Conservation (phyloP, 2,113 vertebrate species). For the Andinoacara biseriatus region DNA sequence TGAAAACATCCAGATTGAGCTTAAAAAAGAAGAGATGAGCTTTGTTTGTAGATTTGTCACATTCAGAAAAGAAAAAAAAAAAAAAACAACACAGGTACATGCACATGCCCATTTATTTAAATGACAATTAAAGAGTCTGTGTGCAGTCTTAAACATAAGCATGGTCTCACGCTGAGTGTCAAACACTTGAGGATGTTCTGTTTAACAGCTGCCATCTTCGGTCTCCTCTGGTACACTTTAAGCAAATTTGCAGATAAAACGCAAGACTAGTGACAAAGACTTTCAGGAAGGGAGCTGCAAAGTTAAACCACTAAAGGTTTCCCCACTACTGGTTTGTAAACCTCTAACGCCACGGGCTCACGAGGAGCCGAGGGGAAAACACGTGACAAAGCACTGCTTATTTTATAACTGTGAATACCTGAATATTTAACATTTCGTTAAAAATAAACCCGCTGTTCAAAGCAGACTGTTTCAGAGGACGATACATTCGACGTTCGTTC, state of each 20-base stretch:
- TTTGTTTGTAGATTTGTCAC: not conserved
- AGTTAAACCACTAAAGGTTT: constrained; percentile 46
- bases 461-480: constrained; percentile 16
- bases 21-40: not conserved
- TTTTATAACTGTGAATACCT: constrained; percentile 35
- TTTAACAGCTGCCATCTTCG: constrained; percentile 16
- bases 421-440: constrained; percentile 41
- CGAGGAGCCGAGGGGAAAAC: constrained; percentile 15
- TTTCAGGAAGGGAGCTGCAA: not conserved
- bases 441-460: constrained; percentile 32
- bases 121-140: constrained; percentile 56
- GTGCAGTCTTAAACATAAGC: constrained; percentile 57
- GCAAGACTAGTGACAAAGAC: not conserved
- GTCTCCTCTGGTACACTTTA: constrained; percentile 14
- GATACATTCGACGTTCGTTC: constrained; percentile 41
- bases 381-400: constrained; percentile 17
- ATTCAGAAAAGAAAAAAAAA: not conserved
- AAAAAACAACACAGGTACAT: constrained; percentile 50
- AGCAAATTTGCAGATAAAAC: constrained; percentile 12
- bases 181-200: constrained; percentile 25
- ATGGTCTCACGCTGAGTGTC: constrained; percentile 49
- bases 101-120: constrained; percentile 82
- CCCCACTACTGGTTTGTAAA: constrained; percentile 26
- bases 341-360: constrained; percentile 11
- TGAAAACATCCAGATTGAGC: not conserved